A percentile compares a stretch with the other conserved stretches of the same genome.
These are phyloP conservation scores for Zaprionus taronus DNA, from an alignment of 1,140 invertebrate species.

Conservation along the genomic window DNA sequence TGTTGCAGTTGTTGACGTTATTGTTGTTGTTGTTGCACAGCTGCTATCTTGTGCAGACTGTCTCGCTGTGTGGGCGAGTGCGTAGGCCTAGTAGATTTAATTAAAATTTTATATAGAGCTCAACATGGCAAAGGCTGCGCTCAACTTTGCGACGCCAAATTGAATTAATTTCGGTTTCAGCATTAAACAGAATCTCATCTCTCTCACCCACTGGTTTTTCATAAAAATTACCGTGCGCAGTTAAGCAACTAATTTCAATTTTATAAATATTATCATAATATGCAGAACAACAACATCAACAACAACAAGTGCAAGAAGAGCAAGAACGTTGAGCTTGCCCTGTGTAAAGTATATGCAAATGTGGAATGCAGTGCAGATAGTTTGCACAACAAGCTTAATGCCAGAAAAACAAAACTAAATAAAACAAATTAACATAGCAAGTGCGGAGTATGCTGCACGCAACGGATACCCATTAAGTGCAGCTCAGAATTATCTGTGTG, in stretches of 20 bases:
- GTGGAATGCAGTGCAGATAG: conserved; percentile 24
- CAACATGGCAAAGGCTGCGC: conserved; percentile 57
- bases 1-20: conserved; percentile 44
- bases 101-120: conserved; percentile 66
- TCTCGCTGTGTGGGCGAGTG: conserved; percentile 5
- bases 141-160: conserved; percentile 49
- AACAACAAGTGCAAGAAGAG: not conserved
- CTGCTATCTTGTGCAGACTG: conserved; percentile 40
- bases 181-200: conserved; percentile 12
- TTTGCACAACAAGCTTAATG: conserved; percentile 18
- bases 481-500: not conserved
- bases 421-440: conserved; percentile 16
- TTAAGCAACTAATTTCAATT: conserved; percentile 29
- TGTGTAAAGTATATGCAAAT: conserved; percentile 31
- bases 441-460: conserved; percentile 4
- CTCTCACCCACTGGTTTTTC: not conserved
- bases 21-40: conserved; percentile 48
- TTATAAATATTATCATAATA: conserved; percentile 28
- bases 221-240: conserved; percentile 11
- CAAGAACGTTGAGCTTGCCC: not conserved
- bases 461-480: not conserved
- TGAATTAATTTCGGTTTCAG: conserved; percentile 34
- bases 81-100: conserved; percentile 73
- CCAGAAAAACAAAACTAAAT: conserved; percentile 21
- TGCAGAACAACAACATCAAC: conserved; percentile 3